Conservation (phyloP, 2,888 invertebrate genomes). For the Lasioglossum oenotherae region DNA sequence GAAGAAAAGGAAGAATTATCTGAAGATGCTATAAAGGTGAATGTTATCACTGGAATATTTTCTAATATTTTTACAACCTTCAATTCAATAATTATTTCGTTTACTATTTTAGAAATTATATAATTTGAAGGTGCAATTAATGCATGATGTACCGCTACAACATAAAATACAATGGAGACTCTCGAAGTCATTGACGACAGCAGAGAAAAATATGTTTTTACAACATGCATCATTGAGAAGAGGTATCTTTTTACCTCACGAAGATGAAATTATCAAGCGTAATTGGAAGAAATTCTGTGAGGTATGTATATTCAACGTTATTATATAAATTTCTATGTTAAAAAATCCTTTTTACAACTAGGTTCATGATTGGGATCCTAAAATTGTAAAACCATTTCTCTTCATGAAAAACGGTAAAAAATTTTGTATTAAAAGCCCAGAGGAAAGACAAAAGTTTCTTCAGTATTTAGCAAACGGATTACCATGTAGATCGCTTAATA, state of each 20-base stretch:
- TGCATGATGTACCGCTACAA: slow-evolving; percentile 74
- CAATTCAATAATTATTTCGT: background rate
- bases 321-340: background rate
- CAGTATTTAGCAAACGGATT: slow-evolving; percentile 77
- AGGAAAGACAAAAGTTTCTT: slow-evolving; percentile 74
- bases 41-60: background rate
- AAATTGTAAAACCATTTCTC: slow-evolving; percentile 70
- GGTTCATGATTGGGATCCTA: slow-evolving; percentile 76
- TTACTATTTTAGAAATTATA: slow-evolving; percentile 68
- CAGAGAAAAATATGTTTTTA: slow-evolving; percentile 67
- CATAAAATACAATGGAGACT: slow-evolving; percentile 73
- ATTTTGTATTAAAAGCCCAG: slow-evolving; percentile 55
- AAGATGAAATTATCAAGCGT: slow-evolving; percentile 73
- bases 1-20: background rate
- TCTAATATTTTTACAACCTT: background rate
- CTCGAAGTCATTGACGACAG: slow-evolving; percentile 55
- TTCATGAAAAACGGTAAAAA: slow-evolving; percentile 50
- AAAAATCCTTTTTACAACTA: slow-evolving; percentile 38
- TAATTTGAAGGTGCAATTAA: slow-evolving; percentile 65
- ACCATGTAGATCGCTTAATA: slow-evolving; percentile 73
- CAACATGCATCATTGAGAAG: slow-evolving; percentile 67
- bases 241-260: slow-evolving; percentile 67
- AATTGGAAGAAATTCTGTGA: slow-evolving; percentile 80
- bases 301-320: slow-evolving; percentile 59
- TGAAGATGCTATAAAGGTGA: slow-evolving; percentile 2